phyloP scores from a whole-genome alignment of 2,797 vertebrate species.

The Alosa sapidissima region DNA sequence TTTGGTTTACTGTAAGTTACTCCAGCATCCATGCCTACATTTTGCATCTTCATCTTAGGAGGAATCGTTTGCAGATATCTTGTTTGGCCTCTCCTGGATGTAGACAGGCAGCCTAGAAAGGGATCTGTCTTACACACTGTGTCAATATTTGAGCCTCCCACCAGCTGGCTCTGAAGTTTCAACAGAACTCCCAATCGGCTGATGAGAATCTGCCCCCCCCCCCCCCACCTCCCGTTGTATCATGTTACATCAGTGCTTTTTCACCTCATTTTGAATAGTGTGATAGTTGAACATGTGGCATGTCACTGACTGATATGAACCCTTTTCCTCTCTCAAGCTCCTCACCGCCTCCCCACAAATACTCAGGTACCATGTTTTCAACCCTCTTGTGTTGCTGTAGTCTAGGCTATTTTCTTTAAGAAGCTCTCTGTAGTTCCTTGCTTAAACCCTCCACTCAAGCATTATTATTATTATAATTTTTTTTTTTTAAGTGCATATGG shows the following conservation, averaged over 20 bases:
- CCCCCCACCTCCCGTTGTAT: no score
- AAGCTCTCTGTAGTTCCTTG: background rate
- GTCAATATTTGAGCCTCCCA: background rate
- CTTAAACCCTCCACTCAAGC: background rate
- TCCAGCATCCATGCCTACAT: background rate
- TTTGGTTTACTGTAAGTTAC: background rate
- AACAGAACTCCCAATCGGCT: background rate
- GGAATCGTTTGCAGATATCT: background rate
- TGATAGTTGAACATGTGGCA: background rate
- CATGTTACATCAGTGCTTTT: background rate
- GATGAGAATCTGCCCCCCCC: background rate
- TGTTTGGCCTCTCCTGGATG: background rate
- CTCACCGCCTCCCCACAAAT: conserved; percentile 57
- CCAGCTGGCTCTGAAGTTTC: background rate
- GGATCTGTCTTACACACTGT: background rate
- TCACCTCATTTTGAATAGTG: background rate
- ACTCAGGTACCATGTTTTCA: conserved; percentile 63
- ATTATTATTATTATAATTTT: background rate
- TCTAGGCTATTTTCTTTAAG: background rate
- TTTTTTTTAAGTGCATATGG: no score
- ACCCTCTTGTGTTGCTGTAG: conserved; percentile 35
- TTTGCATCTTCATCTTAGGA: background rate
- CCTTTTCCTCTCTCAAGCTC: conserved; percentile 50
- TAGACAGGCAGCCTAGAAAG: background rate
- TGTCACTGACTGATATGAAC: background rate